A percentile compares a stretch with the other conserved stretches of the same genome.
Conservation (phyloP, 2,888 invertebrate species). For the Microctonus hyperodae region DNA sequence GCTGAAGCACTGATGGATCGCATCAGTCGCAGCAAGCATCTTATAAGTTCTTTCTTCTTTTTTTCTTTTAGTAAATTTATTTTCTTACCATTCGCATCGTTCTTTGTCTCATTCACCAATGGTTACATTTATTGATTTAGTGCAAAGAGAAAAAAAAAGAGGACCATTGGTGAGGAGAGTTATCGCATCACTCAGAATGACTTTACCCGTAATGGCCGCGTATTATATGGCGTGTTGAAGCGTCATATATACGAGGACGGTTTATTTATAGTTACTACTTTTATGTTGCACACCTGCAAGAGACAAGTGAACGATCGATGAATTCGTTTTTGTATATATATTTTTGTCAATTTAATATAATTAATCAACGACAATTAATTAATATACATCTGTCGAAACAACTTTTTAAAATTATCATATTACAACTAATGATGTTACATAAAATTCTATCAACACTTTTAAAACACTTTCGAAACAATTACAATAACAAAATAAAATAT, state of each 20-base stretch:
- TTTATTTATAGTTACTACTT: background rate
- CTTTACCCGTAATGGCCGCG: background rate
- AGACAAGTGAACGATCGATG: background rate
- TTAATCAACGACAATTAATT: too few species aligned
- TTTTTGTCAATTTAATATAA: background rate
- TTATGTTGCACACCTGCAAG: background rate
- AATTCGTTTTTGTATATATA: background rate
- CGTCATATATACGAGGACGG: background rate
- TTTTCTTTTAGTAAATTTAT: background rate
- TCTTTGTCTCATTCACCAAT: background rate
- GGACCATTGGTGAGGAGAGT: background rate
- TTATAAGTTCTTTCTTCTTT: background rate
- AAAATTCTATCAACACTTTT: background rate
- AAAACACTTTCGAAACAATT: background rate
- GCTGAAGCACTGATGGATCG: background rate
- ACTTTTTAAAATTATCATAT: background rate
- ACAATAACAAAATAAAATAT: too few species aligned
- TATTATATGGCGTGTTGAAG: background rate
- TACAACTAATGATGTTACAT: background rate
- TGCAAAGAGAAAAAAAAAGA: background rate
- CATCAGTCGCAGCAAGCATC: background rate
- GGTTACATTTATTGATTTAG: background rate
- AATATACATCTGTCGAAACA: background rate
- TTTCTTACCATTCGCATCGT: too few species aligned
- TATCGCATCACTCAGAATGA: background rate